A percentile compares a stretch with the other conserved stretches of the same genome.
Conservation (phyloP, 2,113 vertebrate genomes). For the Synodontis membranacea region DNA sequence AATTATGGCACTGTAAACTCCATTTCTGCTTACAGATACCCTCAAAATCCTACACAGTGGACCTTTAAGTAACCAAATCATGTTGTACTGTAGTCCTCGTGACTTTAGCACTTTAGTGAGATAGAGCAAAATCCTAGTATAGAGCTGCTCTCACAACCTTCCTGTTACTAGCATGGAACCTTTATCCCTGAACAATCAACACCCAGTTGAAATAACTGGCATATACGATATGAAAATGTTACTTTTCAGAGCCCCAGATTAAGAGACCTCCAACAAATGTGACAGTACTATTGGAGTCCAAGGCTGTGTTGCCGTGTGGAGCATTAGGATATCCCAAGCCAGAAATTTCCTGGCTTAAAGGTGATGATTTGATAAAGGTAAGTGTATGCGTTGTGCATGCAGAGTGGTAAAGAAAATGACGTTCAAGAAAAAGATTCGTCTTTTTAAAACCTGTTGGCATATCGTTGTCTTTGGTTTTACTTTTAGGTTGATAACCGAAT, state of each 20-base stretch:
- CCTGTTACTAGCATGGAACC: neutral
- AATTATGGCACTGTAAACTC: too few species aligned
- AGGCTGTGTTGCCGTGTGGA: conserved; percentile 90
- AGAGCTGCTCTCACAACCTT: neutral
- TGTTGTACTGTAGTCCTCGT: too few species aligned
- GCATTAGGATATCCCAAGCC: conserved; percentile 95
- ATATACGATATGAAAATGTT: neutral
- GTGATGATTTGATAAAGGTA: conserved; percentile 85
- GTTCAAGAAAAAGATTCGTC: neutral
- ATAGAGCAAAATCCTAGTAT: neutral
- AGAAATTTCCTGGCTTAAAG: conserved; percentile 92
- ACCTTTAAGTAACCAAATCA: too few species aligned
- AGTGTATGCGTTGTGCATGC: neutral
- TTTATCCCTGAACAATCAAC: neutral
- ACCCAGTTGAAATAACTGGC: neutral
- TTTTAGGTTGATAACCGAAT: conserved; percentile 83
- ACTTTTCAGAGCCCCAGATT: conserved; percentile 88
- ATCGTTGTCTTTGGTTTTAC: neutral
- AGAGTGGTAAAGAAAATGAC: neutral
- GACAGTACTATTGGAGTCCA: conserved; percentile 88
- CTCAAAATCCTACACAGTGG: too few species aligned
- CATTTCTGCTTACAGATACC: too few species aligned
- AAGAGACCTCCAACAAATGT: conserved; percentile 88
- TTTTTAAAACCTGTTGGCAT: neutral
- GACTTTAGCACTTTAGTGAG: too few species aligned